Evolutionary conservation across 2,797 vertebrate genomes (phyloP).

Genomic region (Lerista edwardsae): DNA sequence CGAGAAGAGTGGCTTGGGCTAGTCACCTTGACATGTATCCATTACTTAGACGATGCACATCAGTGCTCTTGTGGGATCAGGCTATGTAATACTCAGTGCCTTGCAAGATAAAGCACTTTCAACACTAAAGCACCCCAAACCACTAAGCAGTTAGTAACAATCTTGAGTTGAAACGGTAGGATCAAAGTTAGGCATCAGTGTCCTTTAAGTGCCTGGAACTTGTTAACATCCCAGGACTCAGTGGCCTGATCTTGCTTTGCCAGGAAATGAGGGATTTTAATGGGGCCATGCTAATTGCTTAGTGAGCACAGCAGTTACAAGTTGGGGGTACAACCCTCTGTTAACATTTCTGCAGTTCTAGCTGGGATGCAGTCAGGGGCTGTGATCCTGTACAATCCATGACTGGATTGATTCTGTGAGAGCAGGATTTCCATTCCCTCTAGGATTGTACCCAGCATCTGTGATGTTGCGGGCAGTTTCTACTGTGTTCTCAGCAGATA

Average conservation of each 20-base stretch:
- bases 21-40: neutral
- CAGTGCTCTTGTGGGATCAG: constrained; percentile 15
- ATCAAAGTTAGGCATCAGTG: neutral
- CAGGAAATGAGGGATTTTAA: neutral
- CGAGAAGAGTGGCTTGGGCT: neutral
- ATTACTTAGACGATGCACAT: neutral
- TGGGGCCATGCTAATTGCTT: neutral
- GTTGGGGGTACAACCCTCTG: neutral
- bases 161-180: neutral
- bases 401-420: neutral
- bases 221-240: neutral
- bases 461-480: neutral
- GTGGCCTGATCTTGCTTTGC: neutral
- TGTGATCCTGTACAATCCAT: neutral
- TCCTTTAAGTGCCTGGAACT: neutral
- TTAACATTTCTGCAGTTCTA: neutral
- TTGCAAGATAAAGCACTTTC: constrained; percentile 14
- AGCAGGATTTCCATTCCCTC: neutral
- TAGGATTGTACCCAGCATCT: neutral
- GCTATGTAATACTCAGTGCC: constrained; percentile 21
- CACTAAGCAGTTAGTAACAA: neutral
- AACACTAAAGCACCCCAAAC: constrained; percentile 1
- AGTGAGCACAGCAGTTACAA: neutral
- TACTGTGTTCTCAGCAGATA: neutral
- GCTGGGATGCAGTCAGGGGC: neutral